phyloP scores from a whole-genome alignment of 2,113 vertebrate species.

The Orthonyx spaldingii region DNA sequence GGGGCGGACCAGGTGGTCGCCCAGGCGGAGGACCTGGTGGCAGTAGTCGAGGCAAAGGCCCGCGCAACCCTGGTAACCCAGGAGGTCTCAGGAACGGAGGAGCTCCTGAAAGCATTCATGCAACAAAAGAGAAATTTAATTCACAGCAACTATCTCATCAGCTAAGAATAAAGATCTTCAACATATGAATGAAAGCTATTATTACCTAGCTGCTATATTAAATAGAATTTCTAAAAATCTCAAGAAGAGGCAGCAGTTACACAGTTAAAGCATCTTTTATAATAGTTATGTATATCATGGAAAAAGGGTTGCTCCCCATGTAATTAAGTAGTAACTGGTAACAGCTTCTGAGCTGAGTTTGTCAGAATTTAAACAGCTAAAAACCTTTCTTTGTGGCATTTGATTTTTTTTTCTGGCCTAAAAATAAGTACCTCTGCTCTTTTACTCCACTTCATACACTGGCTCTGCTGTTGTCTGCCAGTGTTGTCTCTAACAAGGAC shows the following conservation, averaged over 20 bases:
- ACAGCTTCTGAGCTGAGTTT: background rate
- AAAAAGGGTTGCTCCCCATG: background rate
- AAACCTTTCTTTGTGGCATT: background rate
- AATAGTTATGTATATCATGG: background rate
- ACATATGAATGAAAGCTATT: background rate
- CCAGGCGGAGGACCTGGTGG: slow-evolving; percentile 94
- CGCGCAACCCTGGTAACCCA: slow-evolving; percentile 88
- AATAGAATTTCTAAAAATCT: background rate
- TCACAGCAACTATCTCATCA: background rate
- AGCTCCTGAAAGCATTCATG: slow-evolving; percentile 74
- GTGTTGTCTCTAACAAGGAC: background rate
- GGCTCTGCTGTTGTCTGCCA: background rate
- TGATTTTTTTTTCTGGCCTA: background rate
- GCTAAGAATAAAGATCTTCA: background rate
- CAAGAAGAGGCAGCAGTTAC: background rate
- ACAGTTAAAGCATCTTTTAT: background rate
- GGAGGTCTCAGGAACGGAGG: slow-evolving; percentile 95
- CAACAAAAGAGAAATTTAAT: background rate
- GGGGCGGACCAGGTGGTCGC: slow-evolving; percentile 91
- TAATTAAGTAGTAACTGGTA: background rate
- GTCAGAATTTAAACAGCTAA: background rate
- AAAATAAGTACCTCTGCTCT: background rate
- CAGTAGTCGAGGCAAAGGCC: slow-evolving; percentile 89
- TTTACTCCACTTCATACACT: background rate
- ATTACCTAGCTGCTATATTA: background rate